Conservation (phyloP, 2,113 vertebrate genomes). For the Baryphthengus martii region DNA sequence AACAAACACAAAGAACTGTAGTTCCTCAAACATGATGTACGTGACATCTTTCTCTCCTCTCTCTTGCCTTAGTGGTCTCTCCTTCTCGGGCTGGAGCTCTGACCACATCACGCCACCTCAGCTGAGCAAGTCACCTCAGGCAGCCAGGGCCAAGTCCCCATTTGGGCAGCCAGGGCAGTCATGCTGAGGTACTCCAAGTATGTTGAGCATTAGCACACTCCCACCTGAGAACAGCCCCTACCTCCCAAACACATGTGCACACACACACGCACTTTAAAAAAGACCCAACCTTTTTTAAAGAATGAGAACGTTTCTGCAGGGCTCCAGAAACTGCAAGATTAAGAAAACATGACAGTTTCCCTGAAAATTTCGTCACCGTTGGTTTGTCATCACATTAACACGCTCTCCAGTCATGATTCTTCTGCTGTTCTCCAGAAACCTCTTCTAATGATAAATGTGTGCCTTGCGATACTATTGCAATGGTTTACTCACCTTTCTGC, state of each 20-base stretch:
- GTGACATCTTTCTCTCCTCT: not conserved
- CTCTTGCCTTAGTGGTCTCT: not conserved
- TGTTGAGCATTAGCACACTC: not conserved
- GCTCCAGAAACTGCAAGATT: not conserved
- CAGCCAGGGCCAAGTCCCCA: no score
- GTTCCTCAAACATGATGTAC: constrained; percentile 3
- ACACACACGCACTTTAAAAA: not conserved
- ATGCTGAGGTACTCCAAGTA: accelerated
- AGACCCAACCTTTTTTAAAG: not conserved
- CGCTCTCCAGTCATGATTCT: not conserved
- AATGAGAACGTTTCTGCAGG: not conserved
- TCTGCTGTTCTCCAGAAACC: not conserved
- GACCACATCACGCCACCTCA: not conserved
- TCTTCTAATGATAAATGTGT: not conserved
- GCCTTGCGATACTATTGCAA: not conserved
- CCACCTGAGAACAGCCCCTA: not conserved
- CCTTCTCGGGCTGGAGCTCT: not conserved
- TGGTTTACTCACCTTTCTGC: not conserved
- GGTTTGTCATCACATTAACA: not conserved
- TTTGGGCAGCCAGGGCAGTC: not conserved
- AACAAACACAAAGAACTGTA: not conserved
- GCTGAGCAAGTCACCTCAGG: not conserved
- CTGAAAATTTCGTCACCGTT: not conserved
- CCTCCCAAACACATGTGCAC: not conserved
- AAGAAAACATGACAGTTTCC: not conserved